phyloP scores from a whole-genome alignment of 30 jellyfish, hydroid and myxozoan species.

The Chironex yamaguchii region DNA sequence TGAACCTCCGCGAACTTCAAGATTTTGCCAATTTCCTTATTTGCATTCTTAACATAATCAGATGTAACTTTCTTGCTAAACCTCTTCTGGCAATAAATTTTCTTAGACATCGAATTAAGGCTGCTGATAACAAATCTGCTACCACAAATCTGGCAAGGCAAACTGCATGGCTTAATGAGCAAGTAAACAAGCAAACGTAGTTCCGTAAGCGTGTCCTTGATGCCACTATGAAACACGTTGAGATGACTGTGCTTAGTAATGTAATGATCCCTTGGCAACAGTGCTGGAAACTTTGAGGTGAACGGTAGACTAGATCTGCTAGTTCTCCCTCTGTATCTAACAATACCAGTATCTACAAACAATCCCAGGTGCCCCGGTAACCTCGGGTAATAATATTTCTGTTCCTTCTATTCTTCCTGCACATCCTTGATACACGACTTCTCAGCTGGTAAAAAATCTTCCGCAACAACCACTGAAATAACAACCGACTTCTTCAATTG shows the following conservation, averaged over 20 bases:
- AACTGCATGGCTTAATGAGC: constrained; percentile 16
- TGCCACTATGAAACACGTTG: constrained; percentile 25
- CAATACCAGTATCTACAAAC: constrained; percentile 20
- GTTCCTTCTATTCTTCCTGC: constrained; percentile 5
- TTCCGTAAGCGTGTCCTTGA: constrained; percentile 34
- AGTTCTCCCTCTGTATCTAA: constrained; percentile 22
- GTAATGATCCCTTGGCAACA: constrained; percentile 43
- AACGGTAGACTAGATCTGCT: constrained; percentile 17
- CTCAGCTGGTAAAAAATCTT: constrained; percentile 21
- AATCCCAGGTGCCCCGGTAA: not conserved
- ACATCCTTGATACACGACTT: constrained; percentile 6
- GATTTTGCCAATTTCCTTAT: not conserved
- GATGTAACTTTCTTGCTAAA: constrained; percentile 3
- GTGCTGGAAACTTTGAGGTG: not conserved
- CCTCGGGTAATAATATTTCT: not conserved
- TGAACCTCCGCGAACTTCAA: not conserved
- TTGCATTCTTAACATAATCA: constrained; percentile 29
- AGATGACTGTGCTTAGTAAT: constrained; percentile 27
- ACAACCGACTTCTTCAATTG: constrained; percentile 18
- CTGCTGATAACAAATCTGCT: constrained; percentile 2
- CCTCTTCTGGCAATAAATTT: constrained; percentile 28
- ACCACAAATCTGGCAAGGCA: not conserved
- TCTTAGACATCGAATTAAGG: constrained; percentile 4
- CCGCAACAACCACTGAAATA: not conserved
- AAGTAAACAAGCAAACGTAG: not conserved